Conservation (phyloP, 2,113 vertebrate species). For the Tricholaema leucomelas region DNA sequence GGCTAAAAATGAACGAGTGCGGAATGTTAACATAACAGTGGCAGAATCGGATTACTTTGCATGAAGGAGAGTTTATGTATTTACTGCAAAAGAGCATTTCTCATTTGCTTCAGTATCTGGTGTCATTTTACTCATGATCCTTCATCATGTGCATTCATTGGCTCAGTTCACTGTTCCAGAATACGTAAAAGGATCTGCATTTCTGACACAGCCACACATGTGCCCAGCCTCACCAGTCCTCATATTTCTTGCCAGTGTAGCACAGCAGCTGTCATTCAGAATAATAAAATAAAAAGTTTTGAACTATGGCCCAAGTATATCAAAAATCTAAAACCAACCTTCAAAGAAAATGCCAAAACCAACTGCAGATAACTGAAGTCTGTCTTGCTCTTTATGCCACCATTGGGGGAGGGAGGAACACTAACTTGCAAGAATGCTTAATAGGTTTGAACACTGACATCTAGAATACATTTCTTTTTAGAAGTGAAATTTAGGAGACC, state of each 20-base stretch:
- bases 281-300: background rate
- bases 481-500: background rate
- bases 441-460: background rate
- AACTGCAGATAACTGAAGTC: conserved; percentile 12
- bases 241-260: background rate
- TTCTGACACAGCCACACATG: background rate
- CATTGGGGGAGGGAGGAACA: background rate
- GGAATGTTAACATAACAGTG: background rate
- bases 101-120: background rate
- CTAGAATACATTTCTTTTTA: background rate
- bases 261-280: conserved; percentile 3
- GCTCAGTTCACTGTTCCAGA: background rate
- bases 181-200: background rate
- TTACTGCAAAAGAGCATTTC: background rate
- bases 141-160: background rate
- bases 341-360: conserved; percentile 21
- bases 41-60: background rate
- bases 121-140: conserved; percentile 17
- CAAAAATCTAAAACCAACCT: conserved; percentile 25
- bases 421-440: conserved; percentile 9
- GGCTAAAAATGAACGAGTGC: background rate
- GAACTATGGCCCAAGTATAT: background rate
- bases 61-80: background rate
- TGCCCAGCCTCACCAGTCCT: background rate
- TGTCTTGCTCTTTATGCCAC: conserved; percentile 22